phyloP scores from a whole-genome alignment of 2,113 vertebrate species.

The Lanius ludovicianus region DNA sequence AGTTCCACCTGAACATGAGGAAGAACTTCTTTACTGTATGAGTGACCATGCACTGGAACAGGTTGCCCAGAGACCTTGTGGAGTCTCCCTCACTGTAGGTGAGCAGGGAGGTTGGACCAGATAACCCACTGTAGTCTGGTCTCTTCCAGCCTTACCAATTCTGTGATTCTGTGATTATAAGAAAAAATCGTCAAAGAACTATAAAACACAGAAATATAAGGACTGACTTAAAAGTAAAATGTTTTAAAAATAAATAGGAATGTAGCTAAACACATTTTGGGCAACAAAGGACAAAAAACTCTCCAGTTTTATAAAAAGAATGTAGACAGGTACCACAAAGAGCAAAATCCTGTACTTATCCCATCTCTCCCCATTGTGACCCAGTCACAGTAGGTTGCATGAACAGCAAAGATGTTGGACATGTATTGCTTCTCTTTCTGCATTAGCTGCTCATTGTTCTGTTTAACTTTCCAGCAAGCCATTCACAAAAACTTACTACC shows the following conservation, averaged over 20 bases:
- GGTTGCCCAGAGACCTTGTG: background rate
- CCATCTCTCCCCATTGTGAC: background rate
- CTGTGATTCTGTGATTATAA: background rate
- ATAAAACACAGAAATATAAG: background rate
- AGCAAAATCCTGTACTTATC: background rate
- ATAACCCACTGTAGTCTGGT: background rate
- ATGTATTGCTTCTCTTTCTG: background rate
- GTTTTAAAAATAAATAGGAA: background rate
- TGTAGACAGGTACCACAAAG: background rate
- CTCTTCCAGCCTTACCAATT: background rate
- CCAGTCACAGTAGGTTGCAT: background rate
- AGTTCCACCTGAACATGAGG: background rate
- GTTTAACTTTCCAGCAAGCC: background rate
- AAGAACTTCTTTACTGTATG: background rate
- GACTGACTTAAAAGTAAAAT: background rate
- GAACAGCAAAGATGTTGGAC: background rate
- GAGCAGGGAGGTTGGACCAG: background rate
- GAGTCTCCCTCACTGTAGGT: background rate
- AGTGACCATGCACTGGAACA: fast-evolving
- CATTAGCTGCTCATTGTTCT: background rate
- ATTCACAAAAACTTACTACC: background rate
- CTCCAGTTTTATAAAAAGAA: background rate
- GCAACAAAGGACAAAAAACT: background rate
- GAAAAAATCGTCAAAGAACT: background rate
- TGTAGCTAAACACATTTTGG: background rate